These are phyloP conservation scores for Schmidtea mediterranea DNA, from an alignment of 1,140 invertebrate species.

Conservation along the genomic window DNA sequence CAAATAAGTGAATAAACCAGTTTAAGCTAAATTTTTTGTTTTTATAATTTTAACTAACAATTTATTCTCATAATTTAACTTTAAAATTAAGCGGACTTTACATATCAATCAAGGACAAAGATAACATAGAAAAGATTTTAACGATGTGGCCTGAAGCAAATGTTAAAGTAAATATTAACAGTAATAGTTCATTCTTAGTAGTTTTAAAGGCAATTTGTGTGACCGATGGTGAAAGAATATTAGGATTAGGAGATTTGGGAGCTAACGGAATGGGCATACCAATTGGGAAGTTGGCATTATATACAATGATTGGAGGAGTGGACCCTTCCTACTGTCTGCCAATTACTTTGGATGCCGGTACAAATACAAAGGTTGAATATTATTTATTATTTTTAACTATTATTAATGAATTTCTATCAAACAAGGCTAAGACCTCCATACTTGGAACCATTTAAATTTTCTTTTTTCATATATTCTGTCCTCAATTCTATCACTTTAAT, in stretches of 20 bases:
- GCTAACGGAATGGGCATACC: slow-evolving; percentile 27
- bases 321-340: slow-evolving; percentile 19
- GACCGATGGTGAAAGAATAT: slow-evolving; percentile 24
- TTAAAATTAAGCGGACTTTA: slow-evolving; percentile 60
- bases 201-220: slow-evolving; percentile 34
- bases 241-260: slow-evolving; percentile 25
- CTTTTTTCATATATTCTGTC: no score
- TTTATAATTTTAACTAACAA: no score
- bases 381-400: not conserved
- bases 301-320: slow-evolving; percentile 23
- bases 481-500: no score
- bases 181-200: not conserved
- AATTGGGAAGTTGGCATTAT: slow-evolving; percentile 23
- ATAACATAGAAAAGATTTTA: slow-evolving; percentile 54
- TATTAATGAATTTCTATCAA: no score
- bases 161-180: slow-evolving; percentile 4
- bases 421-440: no score
- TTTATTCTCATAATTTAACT: no score
- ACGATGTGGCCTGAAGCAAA: slow-evolving; percentile 37
- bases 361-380: slow-evolving; percentile 17
- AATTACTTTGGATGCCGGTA: slow-evolving; percentile 22
- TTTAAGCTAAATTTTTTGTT: no score
- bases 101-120: slow-evolving; percentile 69
- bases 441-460: no score
- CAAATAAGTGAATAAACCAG: no score